Evolutionary conservation across 37 sponge, comb jelly and placozoan species (phyloP).

Genomic region (Spongia lamella): DNA sequence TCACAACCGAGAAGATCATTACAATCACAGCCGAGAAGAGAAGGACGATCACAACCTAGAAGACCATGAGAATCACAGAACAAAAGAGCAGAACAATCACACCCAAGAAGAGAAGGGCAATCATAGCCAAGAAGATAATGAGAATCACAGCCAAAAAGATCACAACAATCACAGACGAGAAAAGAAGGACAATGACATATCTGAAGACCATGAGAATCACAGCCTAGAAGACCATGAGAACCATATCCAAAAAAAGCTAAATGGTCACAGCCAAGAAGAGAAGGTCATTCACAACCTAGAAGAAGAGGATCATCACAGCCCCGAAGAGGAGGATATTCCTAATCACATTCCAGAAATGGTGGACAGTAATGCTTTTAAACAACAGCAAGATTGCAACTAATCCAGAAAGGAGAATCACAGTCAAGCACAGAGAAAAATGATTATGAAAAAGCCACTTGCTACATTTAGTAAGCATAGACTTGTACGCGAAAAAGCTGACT

Average conservation of each 20-base stretch:
- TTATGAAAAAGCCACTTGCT: background rate
- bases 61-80: too few species aligned
- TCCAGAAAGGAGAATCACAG: background rate
- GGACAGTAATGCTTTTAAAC: background rate
- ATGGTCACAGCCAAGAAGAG: too few species aligned
- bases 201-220: slow-evolving; percentile 1
- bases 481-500: slow-evolving; percentile 13
- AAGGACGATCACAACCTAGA: background rate
- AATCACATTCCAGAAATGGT: background rate
- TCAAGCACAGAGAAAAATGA: background rate
- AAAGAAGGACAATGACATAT: background rate
- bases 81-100: slow-evolving; percentile 14
- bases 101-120: slow-evolving; percentile 20
- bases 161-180: slow-evolving; percentile 4
- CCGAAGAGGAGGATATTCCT: slow-evolving; percentile 3
- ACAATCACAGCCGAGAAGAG: too few species aligned
- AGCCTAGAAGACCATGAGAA: background rate
- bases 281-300: too few species aligned
- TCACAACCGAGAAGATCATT: too few species aligned
- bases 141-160: slow-evolving; percentile 1
- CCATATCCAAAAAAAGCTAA: background rate
- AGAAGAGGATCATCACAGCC: background rate
- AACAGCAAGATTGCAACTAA: background rate
- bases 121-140: background rate
- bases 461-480: too few species aligned